Base-by-base conservation (phyloP, 2,888 invertebrate species). In the Temnothorax unifasciatus region DNA sequence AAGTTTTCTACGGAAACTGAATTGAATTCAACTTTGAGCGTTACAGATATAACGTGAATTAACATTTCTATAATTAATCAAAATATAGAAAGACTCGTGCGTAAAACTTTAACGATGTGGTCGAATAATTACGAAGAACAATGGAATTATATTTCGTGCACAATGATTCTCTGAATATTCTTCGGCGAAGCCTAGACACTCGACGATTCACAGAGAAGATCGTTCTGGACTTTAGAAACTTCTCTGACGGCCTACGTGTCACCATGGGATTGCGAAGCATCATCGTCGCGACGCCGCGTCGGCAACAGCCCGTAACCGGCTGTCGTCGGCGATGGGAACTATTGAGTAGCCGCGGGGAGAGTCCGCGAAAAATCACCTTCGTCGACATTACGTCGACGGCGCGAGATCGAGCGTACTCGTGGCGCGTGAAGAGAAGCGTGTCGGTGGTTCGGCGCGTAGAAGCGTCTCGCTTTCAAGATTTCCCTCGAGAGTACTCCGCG, bases 401-500 rank as follows among this genome's bases (percentile, higher is more conserved):
- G 71, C 79, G 71, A 71, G 79, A 81, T 81, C 73, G 71, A 79
- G 69, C 79, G 57, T 64, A 59, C 79, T 66, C 66, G 66, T 52
- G 57, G 57, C 52, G 25, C 25, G 34, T 77, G 66, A 77, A 79
- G 66, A 76, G 79, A 76, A 66, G 79, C 64, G 47, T 29, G 74
- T 50, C 68, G 79, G 57, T 59, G 47, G n/a, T 61, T 13, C 71
- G 71, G 44, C 44, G 77, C 71, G 69, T 47, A 79, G 57, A 81
- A 38, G 79, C 71, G 71, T 81, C 79, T 81, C 82, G 77, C 57
- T 73, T 82, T 79, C 81, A 57, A 44, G 61, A 84, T 84, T 73
- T 86, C 68, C 73, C 38, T 44, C 79, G 57, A 71, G 68, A 44
- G 69, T 54, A 54, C n/a, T 82, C 63, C 41, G 57, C 44, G 25